A percentile compares a stretch with the other conserved stretches of the same genome.
Evolutionary conservation across 2,797 vertebrate species (phyloP).

Genomic region (Megalops cyprinoides): DNA sequence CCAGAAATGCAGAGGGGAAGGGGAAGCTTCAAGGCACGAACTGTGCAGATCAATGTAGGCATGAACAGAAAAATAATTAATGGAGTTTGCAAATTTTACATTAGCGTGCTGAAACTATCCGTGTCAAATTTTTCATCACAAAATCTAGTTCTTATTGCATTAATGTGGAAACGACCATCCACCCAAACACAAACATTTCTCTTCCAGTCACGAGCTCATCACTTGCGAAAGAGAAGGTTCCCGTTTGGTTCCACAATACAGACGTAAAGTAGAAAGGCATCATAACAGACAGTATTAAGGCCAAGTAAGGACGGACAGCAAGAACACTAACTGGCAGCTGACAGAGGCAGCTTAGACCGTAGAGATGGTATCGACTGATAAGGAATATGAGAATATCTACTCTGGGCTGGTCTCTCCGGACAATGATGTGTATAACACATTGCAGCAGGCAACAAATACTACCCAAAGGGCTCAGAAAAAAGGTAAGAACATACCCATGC

Average conservation of each 20-base stretch:
- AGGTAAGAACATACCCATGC: background rate
- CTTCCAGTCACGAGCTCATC: background rate
- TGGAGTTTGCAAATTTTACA: no score
- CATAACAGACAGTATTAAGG: background rate
- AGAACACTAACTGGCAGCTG: background rate
- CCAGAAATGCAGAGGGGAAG: no score
- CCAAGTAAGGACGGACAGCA: background rate
- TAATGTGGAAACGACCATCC: background rate
- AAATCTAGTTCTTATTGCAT: no score
- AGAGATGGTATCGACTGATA: background rate
- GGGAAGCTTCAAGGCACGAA: no score
- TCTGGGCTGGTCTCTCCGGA: background rate
- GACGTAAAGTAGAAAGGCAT: background rate
- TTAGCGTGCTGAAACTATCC: no score
- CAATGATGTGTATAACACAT: background rate
- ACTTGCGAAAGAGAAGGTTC: background rate
- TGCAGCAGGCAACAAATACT: background rate
- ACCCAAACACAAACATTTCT: background rate
- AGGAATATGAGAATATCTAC: conserved; percentile 2
- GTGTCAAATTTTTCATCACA: no score
- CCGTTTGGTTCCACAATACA: background rate
- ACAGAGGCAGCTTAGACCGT: background rate
- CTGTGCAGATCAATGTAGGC: no score
- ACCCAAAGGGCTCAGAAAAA: background rate
- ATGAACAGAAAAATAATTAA: no score